Conservation (phyloP, 2,797 vertebrate genomes). For the Potorous gilbertii region DNA sequence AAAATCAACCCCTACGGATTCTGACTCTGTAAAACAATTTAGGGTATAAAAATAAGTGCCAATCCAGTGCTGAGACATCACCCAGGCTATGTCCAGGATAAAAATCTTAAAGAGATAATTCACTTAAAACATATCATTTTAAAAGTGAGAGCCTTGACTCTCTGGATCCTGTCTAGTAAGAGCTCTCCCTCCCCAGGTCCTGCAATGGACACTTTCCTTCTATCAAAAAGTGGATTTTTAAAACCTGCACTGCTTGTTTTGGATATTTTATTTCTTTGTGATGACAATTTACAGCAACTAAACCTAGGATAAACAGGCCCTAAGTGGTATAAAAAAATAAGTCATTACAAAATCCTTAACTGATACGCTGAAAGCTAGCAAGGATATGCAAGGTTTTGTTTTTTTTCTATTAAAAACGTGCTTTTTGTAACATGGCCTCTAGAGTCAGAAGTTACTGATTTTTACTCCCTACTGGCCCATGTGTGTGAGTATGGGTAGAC, state of each 20-base stretch:
- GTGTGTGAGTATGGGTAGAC: not conserved
- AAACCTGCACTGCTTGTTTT: slow-evolving; percentile 45
- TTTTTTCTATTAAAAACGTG: not conserved
- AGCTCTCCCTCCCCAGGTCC: not conserved
- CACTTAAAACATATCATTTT: slow-evolving; percentile 48
- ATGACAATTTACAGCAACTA: not conserved
- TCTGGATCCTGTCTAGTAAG: not conserved
- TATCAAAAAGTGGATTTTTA: slow-evolving; percentile 6
- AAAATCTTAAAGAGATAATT: slow-evolving; percentile 44
- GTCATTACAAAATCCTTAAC: not conserved
- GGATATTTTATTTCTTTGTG: not conserved
- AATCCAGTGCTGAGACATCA: not conserved
- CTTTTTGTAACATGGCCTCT: not conserved
- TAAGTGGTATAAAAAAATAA: slow-evolving; percentile 37
- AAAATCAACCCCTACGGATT: slow-evolving; percentile 33
- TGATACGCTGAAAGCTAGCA: not conserved
- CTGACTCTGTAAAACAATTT: slow-evolving; percentile 32
- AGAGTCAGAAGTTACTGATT: not conserved
- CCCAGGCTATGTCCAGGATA: slow-evolving; percentile 42
- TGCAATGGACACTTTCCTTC: not conserved
- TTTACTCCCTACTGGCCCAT: not conserved
- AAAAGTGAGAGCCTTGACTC: slow-evolving; percentile 30
- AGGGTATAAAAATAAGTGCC: slow-evolving; percentile 29
- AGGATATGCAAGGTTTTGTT: not conserved
- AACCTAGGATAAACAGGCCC: not conserved